phyloP scores from a whole-genome alignment of 2,888 invertebrate genomes.

The Meteorus colon region DNA sequence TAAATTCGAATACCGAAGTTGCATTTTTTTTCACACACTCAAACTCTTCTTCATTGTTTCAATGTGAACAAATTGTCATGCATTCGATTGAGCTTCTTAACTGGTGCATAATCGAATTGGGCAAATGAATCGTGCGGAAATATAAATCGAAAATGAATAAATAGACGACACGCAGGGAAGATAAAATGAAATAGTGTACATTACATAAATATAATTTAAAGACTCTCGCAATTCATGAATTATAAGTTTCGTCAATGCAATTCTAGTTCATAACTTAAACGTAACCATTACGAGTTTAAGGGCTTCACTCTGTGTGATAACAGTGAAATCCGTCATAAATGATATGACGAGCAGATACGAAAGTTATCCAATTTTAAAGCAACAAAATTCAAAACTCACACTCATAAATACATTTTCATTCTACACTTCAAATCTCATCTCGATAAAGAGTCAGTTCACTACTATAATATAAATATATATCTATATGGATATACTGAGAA shows the following conservation, averaged over 20 bases:
- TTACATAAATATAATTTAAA: too few species aligned
- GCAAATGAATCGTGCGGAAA: too few species aligned
- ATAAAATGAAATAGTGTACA: too few species aligned
- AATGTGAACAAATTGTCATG: too few species aligned
- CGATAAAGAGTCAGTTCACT: not conserved
- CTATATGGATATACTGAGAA: not conserved
- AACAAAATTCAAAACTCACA: conserved; percentile 4
- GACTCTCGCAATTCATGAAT: not conserved
- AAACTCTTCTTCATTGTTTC: too few species aligned
- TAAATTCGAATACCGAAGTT: not conserved
- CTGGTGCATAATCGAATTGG: too few species aligned
- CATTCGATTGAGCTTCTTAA: too few species aligned
- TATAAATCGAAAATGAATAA: too few species aligned
- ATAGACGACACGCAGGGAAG: too few species aligned
- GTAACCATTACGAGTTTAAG: not conserved
- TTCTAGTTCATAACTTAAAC: not conserved
- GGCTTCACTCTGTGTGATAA: not conserved
- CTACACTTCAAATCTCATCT: not conserved
- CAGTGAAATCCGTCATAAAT: not conserved
- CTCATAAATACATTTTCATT: not conserved
- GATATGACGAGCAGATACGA: not conserved
- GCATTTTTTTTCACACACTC: not conserved
- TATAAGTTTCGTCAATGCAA: not conserved
- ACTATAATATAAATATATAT: not conserved
- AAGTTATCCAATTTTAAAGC: not conserved